phyloP scores from a whole-genome alignment of 1,140 invertebrate genomes.

The Stegodyphus dumicola region DNA sequence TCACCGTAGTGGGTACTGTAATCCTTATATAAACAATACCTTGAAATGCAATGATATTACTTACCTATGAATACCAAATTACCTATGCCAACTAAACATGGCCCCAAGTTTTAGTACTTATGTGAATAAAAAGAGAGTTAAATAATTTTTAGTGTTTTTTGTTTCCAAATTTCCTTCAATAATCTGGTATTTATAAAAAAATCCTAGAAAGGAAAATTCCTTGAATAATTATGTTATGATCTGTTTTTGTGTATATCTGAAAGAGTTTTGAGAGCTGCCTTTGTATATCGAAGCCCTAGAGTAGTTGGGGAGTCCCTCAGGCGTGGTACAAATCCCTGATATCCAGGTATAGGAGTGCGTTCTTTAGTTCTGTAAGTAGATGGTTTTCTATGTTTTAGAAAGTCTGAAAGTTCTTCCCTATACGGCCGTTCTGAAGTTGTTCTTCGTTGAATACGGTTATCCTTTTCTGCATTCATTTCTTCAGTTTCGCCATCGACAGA shows the following conservation, averaged over 20 bases:
- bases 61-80: too few relatives aligned
- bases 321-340: conserved; percentile 48
- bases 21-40: too few relatives aligned
- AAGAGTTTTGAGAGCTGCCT: conserved; percentile 47
- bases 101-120: too few relatives aligned
- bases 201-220: too few relatives aligned
- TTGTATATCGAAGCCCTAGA: conserved; percentile 55
- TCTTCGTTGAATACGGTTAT: conserved; percentile 26
- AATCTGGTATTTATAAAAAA: too few relatives aligned
- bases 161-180: too few relatives aligned
- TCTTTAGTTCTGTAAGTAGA: conserved; percentile 53
- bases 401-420: conserved; percentile 28
- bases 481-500: background rate
- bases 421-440: conserved; percentile 24
- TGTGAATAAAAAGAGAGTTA: too few relatives aligned
- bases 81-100: too few relatives aligned
- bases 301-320: conserved; percentile 51
- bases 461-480: background rate
- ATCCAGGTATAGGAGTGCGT: conserved; percentile 52
- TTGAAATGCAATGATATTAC: too few relatives aligned
- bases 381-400: conserved; percentile 31
- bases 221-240: background rate
- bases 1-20: too few relatives aligned
- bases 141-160: too few relatives aligned
- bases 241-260: conserved; percentile 42